Evolutionary conservation across 2,888 invertebrate genomes (phyloP).

Genomic region (Antheraea assamensis): DNA sequence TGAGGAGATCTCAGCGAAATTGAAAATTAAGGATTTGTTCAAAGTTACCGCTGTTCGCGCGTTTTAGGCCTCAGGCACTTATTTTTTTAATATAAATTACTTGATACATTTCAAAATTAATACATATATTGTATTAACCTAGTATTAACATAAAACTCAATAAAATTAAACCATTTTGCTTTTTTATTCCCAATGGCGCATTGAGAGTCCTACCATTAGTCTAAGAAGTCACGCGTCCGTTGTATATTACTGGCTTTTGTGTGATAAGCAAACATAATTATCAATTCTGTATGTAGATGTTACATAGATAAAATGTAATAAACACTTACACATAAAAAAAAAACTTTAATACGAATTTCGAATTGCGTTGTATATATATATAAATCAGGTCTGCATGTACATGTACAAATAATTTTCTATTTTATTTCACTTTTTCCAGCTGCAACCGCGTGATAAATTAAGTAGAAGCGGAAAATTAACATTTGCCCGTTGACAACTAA

Average conservation of each 20-base stretch:
- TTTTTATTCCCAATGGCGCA: no score
- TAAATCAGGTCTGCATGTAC: constrained; percentile 28
- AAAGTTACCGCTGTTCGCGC: constrained; percentile 40
- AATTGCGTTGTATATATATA: constrained; percentile 12
- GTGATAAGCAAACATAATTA: no score
- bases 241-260: no score
- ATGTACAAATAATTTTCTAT: constrained; percentile 35
- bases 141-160: background rate
- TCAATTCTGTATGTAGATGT: no score
- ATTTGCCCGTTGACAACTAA: constrained; percentile 40
- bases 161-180: no score
- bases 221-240: no score
- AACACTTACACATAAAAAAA: no score
- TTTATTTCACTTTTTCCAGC: constrained; percentile 40
- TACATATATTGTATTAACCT: background rate
- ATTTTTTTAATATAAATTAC: constrained; percentile 31
- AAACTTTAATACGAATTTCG: no score
- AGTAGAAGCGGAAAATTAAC: constrained; percentile 57
- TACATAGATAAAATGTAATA: no score
- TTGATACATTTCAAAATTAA: no score
- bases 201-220: no score
- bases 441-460: constrained; percentile 57
- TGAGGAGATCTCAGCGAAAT: constrained; percentile 57
- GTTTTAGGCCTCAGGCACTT: constrained; percentile 28
- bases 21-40: constrained; percentile 65